Evolutionary conservation across 2,888 invertebrate genomes (phyloP), one percentile per base, ranked within the genome.

Genomic region (Thumatha senex): DNA sequence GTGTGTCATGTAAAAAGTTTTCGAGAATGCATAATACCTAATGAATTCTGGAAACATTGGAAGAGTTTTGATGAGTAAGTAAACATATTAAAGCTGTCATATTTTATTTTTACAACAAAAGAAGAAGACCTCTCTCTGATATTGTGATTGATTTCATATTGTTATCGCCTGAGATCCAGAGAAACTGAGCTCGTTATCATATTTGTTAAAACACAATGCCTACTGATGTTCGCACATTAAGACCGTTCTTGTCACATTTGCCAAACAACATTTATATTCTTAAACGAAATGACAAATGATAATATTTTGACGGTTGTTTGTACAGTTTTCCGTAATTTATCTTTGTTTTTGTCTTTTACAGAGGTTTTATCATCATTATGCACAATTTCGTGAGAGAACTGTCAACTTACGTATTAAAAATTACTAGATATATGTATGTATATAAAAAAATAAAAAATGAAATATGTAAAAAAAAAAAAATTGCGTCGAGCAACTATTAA

Each of bases 241-340:
- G 40, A 54, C 42, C 43, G 51, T 49, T 18, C 40, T 45, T 47
- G 51, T 49, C 44, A 48, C 46, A 43, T 62, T 66, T 49, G 52
- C 52, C 40, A 62, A 59, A 62, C 56, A 40, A 40, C 51, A 63
- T 54, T 51, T 50, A 54, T 59, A 62, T 59, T 63, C 45, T 52
- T 52, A 49, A 46, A 48, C 51, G 44, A 51, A 46, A 58, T 63
- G 67, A 64, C 63, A 63, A 64, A 64, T 63, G 63, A 60, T 50
- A 51, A 51, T 36, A 29, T 54, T 40, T 54, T 46, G 48, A 36
- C 47, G 54, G 43, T 56, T 53, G 29, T 33, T 33, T 13, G 47
- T 42, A 47, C 56, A 47, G 41, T 36, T 48, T 54, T 35, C 29
- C 41, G 46, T 50, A 49, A 59, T 59, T 56, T 50, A 60, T 62